phyloP scores from a whole-genome alignment of 2,113 vertebrate genomes.

The Mionectes macconnelli region DNA sequence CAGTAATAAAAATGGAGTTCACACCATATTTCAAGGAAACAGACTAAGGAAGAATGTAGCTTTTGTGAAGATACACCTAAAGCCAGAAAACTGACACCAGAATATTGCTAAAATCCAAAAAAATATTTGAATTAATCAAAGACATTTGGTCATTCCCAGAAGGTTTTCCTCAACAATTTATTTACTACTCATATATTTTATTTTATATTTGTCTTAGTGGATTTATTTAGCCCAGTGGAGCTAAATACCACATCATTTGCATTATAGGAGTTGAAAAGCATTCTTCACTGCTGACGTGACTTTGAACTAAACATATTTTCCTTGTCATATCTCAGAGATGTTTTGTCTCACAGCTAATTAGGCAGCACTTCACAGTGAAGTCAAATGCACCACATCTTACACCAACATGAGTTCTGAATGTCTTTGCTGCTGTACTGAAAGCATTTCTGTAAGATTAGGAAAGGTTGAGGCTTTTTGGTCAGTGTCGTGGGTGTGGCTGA shows the following conservation, averaged over 20 bases:
- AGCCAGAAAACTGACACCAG: background rate
- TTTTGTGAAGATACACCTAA: background rate
- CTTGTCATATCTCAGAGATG: background rate
- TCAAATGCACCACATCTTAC: background rate
- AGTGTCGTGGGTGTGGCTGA: too few species aligned
- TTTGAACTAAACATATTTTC: background rate
- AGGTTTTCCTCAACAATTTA: background rate
- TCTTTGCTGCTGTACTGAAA: background rate
- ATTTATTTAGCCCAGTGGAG: background rate
- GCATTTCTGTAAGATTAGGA: background rate
- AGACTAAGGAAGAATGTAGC: accelerated
- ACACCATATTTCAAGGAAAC: background rate
- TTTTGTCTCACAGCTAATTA: background rate
- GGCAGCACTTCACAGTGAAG: background rate
- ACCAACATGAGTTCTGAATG: background rate
- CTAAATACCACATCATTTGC: background rate
- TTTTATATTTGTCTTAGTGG: background rate
- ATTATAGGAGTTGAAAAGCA: background rate
- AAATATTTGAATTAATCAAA: background rate
- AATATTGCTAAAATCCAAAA: background rate
- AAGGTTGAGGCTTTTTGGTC: accelerated
- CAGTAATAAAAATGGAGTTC: accelerated
- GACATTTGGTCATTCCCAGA: background rate
- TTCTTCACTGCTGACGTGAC: background rate
- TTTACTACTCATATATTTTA: background rate